Evolutionary conservation across 2,888 invertebrate species (phyloP).

Genomic region (Morpho deidamia): DNA sequence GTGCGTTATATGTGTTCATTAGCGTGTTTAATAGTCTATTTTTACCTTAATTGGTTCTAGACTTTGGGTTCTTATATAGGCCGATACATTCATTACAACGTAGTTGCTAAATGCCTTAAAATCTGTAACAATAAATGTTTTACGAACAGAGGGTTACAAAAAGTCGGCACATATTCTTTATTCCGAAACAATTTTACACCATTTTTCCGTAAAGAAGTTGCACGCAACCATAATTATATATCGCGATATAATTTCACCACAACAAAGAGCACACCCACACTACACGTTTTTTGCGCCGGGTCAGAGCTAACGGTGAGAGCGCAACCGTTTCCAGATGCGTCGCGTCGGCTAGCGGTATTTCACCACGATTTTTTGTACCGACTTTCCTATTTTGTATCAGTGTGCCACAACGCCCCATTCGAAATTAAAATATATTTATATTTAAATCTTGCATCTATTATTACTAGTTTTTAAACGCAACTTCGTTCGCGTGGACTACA

Average conservation of each 20-base stretch:
- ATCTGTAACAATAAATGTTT: slow-evolving; percentile 2
- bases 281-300: slow-evolving; percentile 49
- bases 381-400: slow-evolving; percentile 35
- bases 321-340: slow-evolving; percentile 70
- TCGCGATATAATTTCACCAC: slow-evolving; percentile 46
- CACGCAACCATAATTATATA: slow-evolving; percentile 52
- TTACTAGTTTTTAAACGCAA: too few species aligned
- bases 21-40: too few species aligned
- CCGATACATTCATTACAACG: neutral
- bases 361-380: slow-evolving; percentile 48
- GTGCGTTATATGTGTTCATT: too few species aligned
- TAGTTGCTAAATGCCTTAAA: neutral
- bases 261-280: slow-evolving; percentile 53
- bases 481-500: too few species aligned
- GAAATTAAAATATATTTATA: neutral
- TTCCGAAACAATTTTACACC: slow-evolving; percentile 34
- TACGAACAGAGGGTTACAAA: slow-evolving; percentile 1
- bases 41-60: too few species aligned
- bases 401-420: slow-evolving; percentile 27
- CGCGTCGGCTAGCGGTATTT: slow-evolving; percentile 60
- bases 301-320: slow-evolving; percentile 62
- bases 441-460: too few species aligned
- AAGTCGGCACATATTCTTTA: slow-evolving; percentile 15
- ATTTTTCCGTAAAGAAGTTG: slow-evolving; percentile 38
- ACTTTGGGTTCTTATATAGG: too few species aligned